Evolutionary conservation across 2,797 vertebrate species (phyloP).

Genomic region (Adrianichthys oophorus): DNA sequence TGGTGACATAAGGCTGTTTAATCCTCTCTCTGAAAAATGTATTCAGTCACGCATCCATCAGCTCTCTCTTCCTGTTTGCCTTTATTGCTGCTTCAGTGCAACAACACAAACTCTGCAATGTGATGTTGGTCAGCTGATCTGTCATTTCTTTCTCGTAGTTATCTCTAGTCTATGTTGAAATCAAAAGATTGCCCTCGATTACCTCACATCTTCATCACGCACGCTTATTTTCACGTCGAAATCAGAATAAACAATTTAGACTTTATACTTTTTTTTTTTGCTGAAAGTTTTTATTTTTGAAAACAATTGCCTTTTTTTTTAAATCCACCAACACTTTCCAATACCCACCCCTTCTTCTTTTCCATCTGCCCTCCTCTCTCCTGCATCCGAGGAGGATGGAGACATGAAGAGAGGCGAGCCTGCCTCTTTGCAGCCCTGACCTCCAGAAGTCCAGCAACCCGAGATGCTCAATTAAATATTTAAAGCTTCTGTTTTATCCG

Average conservation of each 20-base stretch:
- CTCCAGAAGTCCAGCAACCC: constrained; percentile 76
- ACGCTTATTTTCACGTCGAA: too few species aligned
- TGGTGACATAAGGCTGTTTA: constrained; percentile 73
- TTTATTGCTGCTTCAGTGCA: constrained; percentile 17
- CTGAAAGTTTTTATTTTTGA: too few species aligned
- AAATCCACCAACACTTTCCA: constrained; percentile 4
- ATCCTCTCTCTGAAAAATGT: constrained; percentile 69
- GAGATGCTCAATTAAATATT: constrained; percentile 85
- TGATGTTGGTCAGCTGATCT: background rate
- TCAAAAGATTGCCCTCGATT: background rate
- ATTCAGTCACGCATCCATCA: constrained; percentile 75
- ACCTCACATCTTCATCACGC: background rate
- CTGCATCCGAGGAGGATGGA: constrained; percentile 31
- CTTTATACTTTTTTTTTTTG: too few species aligned
- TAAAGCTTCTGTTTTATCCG: constrained; percentile 78
- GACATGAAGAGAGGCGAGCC: constrained; percentile 15
- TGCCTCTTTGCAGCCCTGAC: constrained; percentile 65
- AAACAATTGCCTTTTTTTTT: background rate
- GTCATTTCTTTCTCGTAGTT: background rate
- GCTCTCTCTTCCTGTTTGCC: constrained; percentile 41
- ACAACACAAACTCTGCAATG: constrained; percentile 4
- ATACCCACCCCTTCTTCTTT: constrained; percentile 5
- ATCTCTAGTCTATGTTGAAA: background rate
- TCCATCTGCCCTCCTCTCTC: background rate
- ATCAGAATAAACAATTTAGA: too few species aligned